Base-by-base conservation (phyloP, 2,888 invertebrate species). In the Therioaphis trifolii region DNA sequence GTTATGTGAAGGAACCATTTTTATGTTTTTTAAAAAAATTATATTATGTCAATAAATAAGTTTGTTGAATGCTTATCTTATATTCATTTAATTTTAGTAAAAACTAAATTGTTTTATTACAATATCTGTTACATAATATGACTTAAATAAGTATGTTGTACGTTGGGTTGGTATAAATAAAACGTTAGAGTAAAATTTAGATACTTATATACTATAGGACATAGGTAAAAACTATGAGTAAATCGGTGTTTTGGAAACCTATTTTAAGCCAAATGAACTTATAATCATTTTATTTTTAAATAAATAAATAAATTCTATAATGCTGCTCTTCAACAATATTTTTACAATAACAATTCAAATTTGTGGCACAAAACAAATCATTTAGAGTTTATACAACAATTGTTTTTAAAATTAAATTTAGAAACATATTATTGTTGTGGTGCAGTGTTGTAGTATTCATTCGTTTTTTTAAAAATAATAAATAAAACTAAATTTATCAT, bases 241-340 rank as follows among this genome's bases (percentile, higher is more conserved):
- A n/a, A n/a, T n/a, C n/a, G n/a, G n/a, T n/a, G n/a, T n/a, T n/a
- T n/a, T n/a, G n/a, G n/a, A n/a, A n/a, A n/a, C n/a, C n/a, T n/a
- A n/a, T n/a, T n/a, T n/a, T n/a, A n/a, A n/a, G n/a, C n/a, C n/a
- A n/a, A n/a, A n/a, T n/a, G n/a, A n/a, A n/a, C n/a, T n/a, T n/a
- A n/a, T n/a, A 63, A n/a, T 63, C 1, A 66, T 27, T 66, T 66
- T 29, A 18, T 35, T 66, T 35, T 21, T 66, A n/a, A 35, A 35
- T n/a, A 35, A 61, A 24, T 61, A 61, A 35, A 12, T 66, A 11
- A n/a, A n/a, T n/a, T n/a, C 63, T 66, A 35, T 66, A 66, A 66
- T 66, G 1, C 35, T 35, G n/a, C 2, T 0, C 7, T 63, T 63
- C 0, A 63, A 63, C 63, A 63, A 18, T 35, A 63, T 35, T 66